phyloP scores from a whole-genome alignment of 2,888 invertebrate species.

The Acrobasis repandana region DNA sequence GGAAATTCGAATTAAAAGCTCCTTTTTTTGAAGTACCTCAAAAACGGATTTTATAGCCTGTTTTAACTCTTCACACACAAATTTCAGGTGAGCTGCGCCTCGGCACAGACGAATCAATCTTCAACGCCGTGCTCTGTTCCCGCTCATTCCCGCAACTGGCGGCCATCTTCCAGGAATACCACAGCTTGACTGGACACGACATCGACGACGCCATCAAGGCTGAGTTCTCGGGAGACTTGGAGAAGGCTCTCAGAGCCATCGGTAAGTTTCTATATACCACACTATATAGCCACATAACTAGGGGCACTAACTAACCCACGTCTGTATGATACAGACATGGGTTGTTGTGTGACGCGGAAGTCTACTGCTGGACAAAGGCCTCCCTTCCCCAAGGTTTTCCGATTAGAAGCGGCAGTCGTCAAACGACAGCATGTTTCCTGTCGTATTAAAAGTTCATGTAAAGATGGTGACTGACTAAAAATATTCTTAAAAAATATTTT shows the following conservation, averaged over 20 bases:
- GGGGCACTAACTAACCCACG: not conserved
- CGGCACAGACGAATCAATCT: constrained; percentile 94
- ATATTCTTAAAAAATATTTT: no score
- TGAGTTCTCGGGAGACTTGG: constrained; percentile 92
- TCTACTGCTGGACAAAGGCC: no score
- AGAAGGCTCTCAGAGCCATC: constrained; percentile 91
- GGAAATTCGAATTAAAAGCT: no score
- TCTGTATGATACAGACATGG: no score
- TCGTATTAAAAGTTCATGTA: no score
- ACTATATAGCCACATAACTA: not conserved
- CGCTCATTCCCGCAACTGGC: constrained; percentile 83
- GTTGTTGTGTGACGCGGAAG: no score
- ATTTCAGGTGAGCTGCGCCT: constrained; percentile 77
- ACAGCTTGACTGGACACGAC: constrained; percentile 89
- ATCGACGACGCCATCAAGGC: constrained; percentile 90
- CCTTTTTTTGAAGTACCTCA: no score
- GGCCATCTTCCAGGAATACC: constrained; percentile 87
- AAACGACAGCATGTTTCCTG: no score
- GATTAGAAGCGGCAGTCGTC: no score
- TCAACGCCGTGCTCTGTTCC: constrained; percentile 92
- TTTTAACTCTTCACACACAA: not conserved
- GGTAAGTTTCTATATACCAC: constrained; percentile 44
- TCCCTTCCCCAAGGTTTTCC: no score
- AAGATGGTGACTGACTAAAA: no score
- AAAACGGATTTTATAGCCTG: no score